phyloP scores from a whole-genome alignment of 2,113 vertebrate species.

The human region GRCh38 chr15:74867501-74868000 shows the following conservation, averaged over 20 bases:
- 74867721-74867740: conserved; percentile 40
- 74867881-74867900: neutral
- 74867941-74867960: neutral
- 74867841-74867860: neutral
- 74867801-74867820: neutral
- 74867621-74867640: neutral
- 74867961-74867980: neutral
- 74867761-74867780: conserved; percentile 54
- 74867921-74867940: neutral
- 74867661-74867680: neutral
- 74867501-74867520: conserved; percentile 3
- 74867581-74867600: neutral
- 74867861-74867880: neutral
- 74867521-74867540: neutral
- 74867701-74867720: conserved; percentile 22
- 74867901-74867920: neutral
- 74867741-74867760: conserved; percentile 50
- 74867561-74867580: neutral
- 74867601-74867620: neutral
- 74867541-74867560: neutral
- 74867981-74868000: neutral
- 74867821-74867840: conserved; percentile 47
- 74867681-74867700: conserved; percentile 2
- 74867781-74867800: conserved; percentile 53
- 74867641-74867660: neutral